Evolutionary conservation across 2,113 vertebrate species (phyloP), one percentile per base, ranked within the genome.

Genomic region (Nycticryphes semicollaris): DNA sequence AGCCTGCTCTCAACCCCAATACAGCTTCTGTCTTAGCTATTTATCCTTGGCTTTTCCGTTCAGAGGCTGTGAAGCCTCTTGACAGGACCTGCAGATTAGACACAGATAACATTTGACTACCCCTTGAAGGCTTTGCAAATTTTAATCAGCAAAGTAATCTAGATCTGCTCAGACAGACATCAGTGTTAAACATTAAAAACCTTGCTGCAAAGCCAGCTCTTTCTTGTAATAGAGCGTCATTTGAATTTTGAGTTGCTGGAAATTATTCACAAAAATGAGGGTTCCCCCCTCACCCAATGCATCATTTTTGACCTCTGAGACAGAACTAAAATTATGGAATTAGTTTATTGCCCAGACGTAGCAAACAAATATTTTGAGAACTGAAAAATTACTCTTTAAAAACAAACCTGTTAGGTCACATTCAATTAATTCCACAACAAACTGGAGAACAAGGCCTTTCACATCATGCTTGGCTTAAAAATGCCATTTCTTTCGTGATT

Each of bases 131-230:
- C 59, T 96, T 92, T 63, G 77, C 28, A 88, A 43, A 81, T 90
- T 92, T 92, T 84, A 66, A 93, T 96, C 84, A 84, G 57, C 59
- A 84, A 41, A 41, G 68, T 57, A 77, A 88, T 80, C 47, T 53
- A 77, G 67, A 64, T 59, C 82, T 18, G 37, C 47, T 91, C 54
- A 73, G 57, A 77, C 18, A 74, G 63, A 54, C 70, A 85, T 21
- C 33, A 2, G 35, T 75, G 21, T 84, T 80, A 83, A 77, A 93
- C 81, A 69, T 62, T 21, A 82, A 82, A 93, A 94, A 62, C 11
- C n/a, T 37, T n/a, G 41, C 67, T 23, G 66, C 14, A 50, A 87
- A 91, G 51, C 68, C 64, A 91, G 69, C 21, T 91, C 77, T 33
- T 53, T 53, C 43, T 50, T 84, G 27, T 48, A 57, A 11, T 18